These are phyloP conservation scores for Elegia similella DNA, from an alignment of 2,888 invertebrate species.

Conservation along the genomic window DNA sequence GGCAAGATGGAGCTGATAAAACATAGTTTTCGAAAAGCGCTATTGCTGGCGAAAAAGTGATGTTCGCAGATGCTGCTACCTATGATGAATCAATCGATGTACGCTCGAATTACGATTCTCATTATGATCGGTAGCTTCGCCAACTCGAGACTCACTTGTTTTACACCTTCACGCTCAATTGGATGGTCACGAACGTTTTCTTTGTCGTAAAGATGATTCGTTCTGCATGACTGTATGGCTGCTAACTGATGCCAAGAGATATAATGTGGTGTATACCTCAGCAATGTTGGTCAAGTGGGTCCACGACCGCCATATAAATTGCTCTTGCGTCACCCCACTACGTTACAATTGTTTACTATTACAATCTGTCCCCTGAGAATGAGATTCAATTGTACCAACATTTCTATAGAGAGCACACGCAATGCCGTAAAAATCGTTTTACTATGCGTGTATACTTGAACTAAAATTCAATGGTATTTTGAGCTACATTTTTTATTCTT, in stretches of 20 bases:
- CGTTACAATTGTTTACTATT: conserved; percentile 20
- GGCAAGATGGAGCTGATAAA: too few relatives aligned
- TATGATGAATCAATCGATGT: conserved; percentile 1
- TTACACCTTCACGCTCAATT: conserved; percentile 39
- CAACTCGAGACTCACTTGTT: conserved; percentile 22
- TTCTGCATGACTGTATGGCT: conserved; percentile 46
- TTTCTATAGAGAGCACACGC: not conserved
- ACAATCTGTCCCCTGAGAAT: conserved; percentile 5
- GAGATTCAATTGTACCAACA: not conserved
- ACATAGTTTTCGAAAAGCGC: too few relatives aligned
- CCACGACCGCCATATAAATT: conserved; percentile 33
- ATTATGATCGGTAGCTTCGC: conserved; percentile 17
- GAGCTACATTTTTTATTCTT: too few relatives aligned
- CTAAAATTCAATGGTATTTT: too few relatives aligned
- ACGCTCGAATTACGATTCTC: conserved; percentile 6
- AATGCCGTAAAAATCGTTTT: too few relatives aligned
- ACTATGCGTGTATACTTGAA: too few relatives aligned
- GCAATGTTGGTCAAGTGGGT: conserved; percentile 36
- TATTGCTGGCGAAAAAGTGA: not conserved
- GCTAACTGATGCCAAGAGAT: conserved; percentile 32
- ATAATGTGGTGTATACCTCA: conserved; percentile 48
- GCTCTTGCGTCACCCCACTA: conserved; percentile 31
- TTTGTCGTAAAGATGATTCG: conserved; percentile 44
- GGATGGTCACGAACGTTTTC: conserved; percentile 37
- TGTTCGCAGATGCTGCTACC: not conserved